Evolutionary conservation across 2,888 invertebrate species (phyloP).

Genomic region (Lithodes maja): DNA sequence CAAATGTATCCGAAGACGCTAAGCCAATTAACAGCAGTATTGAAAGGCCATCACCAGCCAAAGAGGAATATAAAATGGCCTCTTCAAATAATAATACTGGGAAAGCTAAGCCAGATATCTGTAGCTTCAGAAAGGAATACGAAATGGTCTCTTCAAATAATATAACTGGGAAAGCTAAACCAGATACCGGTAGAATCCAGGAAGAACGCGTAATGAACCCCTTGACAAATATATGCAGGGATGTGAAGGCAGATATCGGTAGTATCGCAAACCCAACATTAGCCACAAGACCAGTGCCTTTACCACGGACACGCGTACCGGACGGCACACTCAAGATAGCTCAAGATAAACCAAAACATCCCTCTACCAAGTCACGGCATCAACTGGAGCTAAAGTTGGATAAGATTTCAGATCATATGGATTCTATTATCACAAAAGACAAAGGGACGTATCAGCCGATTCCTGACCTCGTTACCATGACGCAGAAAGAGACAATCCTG

Average conservation of each 20-base stretch:
- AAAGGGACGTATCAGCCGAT: slow-evolving; percentile 24
- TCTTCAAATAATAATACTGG: too few species aligned
- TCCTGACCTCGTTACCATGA: slow-evolving; percentile 53
- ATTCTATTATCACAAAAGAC: neutral
- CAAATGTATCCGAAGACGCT: too few species aligned
- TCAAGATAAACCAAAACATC: neutral
- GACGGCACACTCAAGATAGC: neutral
- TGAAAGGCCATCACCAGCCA: too few species aligned
- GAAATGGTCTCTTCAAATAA: too few species aligned
- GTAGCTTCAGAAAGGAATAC: too few species aligned
- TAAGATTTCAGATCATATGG: slow-evolving; percentile 7
- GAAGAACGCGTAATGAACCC: too few species aligned
- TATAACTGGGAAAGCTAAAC: too few species aligned
- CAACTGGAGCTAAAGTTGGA: slow-evolving; percentile 23
- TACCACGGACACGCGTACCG: slow-evolving; percentile 29
- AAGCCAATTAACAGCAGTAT: too few species aligned
- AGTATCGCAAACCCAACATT: neutral
- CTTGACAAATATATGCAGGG: neutral
- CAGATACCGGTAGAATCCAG: too few species aligned
- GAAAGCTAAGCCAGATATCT: too few species aligned
- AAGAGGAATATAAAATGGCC: too few species aligned
- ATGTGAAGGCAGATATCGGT: neutral
- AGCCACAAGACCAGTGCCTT: slow-evolving; percentile 10
- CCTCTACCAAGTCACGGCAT: neutral
- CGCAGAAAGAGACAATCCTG: neutral